A percentile compares a stretch with the other conserved stretches of the same genome.
Evolutionary conservation across 2,113 vertebrate species (phyloP).

Genomic region (Sardina pilchardus): DNA sequence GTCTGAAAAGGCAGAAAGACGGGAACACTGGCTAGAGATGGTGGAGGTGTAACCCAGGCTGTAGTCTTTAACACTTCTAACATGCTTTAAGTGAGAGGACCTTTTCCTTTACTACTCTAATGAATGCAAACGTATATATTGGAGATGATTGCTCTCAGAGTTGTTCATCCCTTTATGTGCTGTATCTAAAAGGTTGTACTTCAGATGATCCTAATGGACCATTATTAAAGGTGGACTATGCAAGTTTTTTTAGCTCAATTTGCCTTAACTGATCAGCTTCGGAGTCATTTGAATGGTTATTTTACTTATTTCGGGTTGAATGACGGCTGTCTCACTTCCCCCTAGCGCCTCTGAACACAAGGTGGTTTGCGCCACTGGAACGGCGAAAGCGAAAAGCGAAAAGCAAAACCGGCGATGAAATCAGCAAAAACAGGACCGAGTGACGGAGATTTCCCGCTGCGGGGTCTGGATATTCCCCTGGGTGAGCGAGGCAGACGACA

Average conservation of each 20-base stretch:
- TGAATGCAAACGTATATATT: neutral
- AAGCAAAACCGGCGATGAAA: too few species aligned
- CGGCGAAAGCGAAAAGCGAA: too few species aligned
- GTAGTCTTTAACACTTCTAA: neutral
- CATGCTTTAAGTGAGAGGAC: neutral
- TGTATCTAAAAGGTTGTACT: neutral
- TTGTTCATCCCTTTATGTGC: neutral
- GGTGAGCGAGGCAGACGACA: neutral
- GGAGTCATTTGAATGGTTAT: too few species aligned
- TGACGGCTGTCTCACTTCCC: too few species aligned
- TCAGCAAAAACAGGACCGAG: too few species aligned
- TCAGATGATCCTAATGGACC: too few species aligned
- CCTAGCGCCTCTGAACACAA: too few species aligned
- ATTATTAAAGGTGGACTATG: too few species aligned
- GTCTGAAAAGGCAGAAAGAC: neutral
- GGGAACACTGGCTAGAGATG: neutral
- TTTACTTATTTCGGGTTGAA: too few species aligned
- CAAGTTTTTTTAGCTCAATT: too few species aligned
- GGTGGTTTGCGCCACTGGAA: too few species aligned
- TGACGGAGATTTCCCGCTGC: neutral
- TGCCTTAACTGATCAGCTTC: too few species aligned
- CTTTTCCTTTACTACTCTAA: neutral
- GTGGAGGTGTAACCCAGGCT: neutral
- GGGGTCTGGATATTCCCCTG: slow-evolving; percentile 3
- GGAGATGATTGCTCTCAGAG: neutral